Percentiles rank a stretch among this genome's conserved stretches.
These are phyloP conservation scores for Atractosteus spatula DNA, from an alignment of 2,113 vertebrate genomes.

Conservation along the genomic window DNA sequence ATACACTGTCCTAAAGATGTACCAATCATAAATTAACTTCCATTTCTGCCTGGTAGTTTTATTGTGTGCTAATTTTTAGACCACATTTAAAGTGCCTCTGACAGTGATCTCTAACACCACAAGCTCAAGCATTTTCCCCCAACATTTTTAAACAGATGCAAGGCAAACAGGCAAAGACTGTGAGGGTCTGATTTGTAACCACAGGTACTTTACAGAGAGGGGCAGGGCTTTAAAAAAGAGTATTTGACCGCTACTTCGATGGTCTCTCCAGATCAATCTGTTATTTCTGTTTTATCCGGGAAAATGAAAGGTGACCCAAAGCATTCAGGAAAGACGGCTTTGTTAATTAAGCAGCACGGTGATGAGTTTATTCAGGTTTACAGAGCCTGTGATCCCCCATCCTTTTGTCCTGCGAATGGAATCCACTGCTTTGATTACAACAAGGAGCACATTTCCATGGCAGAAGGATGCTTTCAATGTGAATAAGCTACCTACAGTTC, in stretches of 20 bases:
- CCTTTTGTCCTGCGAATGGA: slow-evolving; percentile 48
- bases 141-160: no score
- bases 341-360: slow-evolving; percentile 23
- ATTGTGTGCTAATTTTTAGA: no score
- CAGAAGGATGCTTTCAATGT: slow-evolving; percentile 22
- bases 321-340: slow-evolving; percentile 17
- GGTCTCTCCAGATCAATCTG: not conserved
- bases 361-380: slow-evolving; percentile 36
- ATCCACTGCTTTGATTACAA: slow-evolving; percentile 34
- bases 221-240: not conserved
- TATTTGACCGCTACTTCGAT: not conserved
- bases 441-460: slow-evolving; percentile 18
- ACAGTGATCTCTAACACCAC: no score
- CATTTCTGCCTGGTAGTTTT: no score
- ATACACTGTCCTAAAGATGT: no score
- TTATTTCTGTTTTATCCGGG: slow-evolving; percentile 23
- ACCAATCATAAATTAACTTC: no score
- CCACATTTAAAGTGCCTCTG: no score
- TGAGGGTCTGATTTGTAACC: no score
- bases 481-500: slow-evolving; percentile 25
- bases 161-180: no score
- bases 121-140: no score
- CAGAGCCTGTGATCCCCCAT: slow-evolving; percentile 38
- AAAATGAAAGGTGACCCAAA: slow-evolving; percentile 35
- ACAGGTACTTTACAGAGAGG: no score